A percentile compares a stretch with the other conserved stretches of the same genome.
These are phyloP conservation scores for Bos taurus DNA, from an alignment of 2,113 vertebrate species.

Conservation along the genomic window DNA sequence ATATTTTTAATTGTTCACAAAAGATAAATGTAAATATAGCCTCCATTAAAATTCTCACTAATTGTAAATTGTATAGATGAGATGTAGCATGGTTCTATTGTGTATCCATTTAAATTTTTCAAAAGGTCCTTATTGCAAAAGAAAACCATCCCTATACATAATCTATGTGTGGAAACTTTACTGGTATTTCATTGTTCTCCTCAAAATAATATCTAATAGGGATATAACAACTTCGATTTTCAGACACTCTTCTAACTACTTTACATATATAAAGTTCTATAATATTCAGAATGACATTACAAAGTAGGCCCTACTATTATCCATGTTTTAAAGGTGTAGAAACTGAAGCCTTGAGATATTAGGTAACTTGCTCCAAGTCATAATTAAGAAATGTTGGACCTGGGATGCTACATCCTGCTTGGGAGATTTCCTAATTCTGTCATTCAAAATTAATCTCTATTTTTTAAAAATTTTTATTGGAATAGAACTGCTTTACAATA, in stretches of 20 bases:
- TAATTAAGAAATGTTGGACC: background rate
- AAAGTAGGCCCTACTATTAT: background rate
- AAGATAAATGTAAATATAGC: background rate
- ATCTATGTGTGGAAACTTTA: background rate
- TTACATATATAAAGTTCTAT: background rate
- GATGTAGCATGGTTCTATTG: background rate
- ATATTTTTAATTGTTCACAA: slow-evolving; percentile 6
- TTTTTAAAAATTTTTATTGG: background rate
- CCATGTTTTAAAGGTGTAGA: background rate
- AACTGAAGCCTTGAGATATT: background rate
- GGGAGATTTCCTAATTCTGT: background rate
- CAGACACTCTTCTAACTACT: background rate
- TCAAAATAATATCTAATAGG: background rate
- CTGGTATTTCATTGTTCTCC: background rate
- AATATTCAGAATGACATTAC: background rate
- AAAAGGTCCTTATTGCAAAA: background rate
- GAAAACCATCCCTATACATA: background rate
- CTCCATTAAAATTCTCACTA: background rate
- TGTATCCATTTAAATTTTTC: background rate
- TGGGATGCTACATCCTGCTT: background rate
- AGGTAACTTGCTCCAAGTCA: background rate
- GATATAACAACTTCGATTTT: background rate
- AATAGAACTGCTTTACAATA: background rate
- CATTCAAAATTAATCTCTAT: background rate
- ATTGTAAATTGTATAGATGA: background rate